Evolutionary conservation across 2,797 vertebrate genomes (phyloP).

Genomic region (Delichon dasypus): DNA sequence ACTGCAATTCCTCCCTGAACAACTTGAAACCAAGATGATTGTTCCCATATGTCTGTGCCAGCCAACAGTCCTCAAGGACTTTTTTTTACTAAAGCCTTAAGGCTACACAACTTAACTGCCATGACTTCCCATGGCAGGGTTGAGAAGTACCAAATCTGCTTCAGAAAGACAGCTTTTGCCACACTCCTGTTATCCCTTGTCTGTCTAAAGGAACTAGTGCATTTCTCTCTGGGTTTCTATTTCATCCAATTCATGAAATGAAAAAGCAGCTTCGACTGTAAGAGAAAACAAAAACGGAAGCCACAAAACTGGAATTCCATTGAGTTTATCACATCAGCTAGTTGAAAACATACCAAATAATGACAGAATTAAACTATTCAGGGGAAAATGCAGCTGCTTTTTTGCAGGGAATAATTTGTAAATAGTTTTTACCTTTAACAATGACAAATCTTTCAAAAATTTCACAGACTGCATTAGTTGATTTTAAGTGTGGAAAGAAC

Average conservation of each 20-base stretch:
- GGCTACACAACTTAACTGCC: slow-evolving; percentile 23
- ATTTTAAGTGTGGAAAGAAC: background rate
- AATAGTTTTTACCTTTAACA: background rate
- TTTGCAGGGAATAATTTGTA: background rate
- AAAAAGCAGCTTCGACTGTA: background rate
- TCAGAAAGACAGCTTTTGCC: background rate
- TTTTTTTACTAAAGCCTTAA: slow-evolving; percentile 19
- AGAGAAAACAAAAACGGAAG: background rate
- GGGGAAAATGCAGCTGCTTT: background rate
- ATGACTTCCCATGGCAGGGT: background rate
- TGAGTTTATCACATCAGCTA: background rate
- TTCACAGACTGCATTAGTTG: background rate
- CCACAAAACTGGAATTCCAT: background rate
- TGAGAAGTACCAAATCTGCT: background rate
- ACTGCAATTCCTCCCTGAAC: slow-evolving; percentile 49
- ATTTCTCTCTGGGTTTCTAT: background rate
- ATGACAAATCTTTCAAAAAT: background rate
- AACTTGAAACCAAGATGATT: slow-evolving; percentile 60
- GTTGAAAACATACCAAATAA: background rate
- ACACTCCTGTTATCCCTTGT: background rate
- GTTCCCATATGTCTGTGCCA: slow-evolving; percentile 66
- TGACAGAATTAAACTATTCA: background rate
- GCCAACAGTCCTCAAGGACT: background rate
- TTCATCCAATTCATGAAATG: background rate
- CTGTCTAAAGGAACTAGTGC: background rate